These are phyloP conservation scores for Mycetomoellerius zeteki DNA, from an alignment of 1,140 invertebrate genomes.

Conservation along the genomic window DNA sequence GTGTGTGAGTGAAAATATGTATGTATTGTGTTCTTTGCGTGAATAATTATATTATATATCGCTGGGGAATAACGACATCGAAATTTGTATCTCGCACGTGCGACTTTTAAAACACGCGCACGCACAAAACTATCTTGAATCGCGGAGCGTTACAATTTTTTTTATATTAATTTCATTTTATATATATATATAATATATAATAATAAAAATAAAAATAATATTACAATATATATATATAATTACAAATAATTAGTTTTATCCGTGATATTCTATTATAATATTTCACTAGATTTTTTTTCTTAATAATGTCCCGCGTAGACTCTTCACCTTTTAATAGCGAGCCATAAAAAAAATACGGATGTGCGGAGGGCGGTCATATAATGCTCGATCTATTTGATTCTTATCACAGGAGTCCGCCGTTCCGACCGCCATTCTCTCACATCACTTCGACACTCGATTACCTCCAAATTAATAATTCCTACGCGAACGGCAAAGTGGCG, in stretches of 20 bases:
- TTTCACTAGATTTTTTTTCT: constrained; percentile 86
- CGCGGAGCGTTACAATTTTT: constrained; percentile 67
- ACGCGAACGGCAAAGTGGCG: constrained; percentile 46
- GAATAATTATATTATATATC: no score
- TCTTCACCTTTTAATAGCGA: not conserved
- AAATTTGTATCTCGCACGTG: not conserved
- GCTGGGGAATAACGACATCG: constrained; percentile 2
- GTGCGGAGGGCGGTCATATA: constrained; percentile 49
- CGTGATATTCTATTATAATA: constrained; percentile 81
- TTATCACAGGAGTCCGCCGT: constrained; percentile 85
- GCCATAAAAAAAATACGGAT: constrained; percentile 32
- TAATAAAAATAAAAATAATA: constrained; percentile 78
- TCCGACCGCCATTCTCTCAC: constrained; percentile 66
- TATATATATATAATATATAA: constrained; percentile 78
- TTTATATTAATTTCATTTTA: constrained; percentile 74
- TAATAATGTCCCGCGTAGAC: constrained; percentile 71
- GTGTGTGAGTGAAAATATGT: not conserved
- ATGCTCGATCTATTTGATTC: constrained; percentile 77
- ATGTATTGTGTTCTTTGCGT: not conserved
- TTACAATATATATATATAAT: constrained; percentile 79
- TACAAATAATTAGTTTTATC: constrained; percentile 80
- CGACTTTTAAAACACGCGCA: constrained; percentile 17
- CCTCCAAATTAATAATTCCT: constrained; percentile 39
- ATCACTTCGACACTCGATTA: constrained; percentile 62
- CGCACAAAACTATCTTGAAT: constrained; percentile 47